Evolutionary conservation across 2,797 vertebrate genomes (phyloP).

Genomic region (Sphaeramia orbicularis): DNA sequence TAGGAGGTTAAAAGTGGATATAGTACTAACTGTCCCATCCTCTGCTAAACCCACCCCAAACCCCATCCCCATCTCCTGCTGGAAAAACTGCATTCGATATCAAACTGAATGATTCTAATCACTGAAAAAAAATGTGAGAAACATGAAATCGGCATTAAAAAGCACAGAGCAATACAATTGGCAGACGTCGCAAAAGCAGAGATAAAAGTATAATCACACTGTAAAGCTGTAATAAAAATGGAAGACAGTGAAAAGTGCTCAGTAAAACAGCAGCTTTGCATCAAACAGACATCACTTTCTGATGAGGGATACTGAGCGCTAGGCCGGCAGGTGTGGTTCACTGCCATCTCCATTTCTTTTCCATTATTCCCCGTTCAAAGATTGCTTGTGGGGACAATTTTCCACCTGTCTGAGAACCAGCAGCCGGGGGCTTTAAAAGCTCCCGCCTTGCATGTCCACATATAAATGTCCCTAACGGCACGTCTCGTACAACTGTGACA

Average conservation of each 20-base stretch:
- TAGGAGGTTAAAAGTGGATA: too few species aligned
- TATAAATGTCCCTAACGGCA: conserved; percentile 18
- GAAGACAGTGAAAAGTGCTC: neutral
- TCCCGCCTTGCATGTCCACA: conserved; percentile 26
- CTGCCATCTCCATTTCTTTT: conserved; percentile 37
- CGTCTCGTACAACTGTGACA: neutral
- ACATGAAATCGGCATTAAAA: conserved; percentile 1
- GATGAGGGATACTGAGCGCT: conserved; percentile 29
- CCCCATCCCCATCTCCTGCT: too few species aligned
- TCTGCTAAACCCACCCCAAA: too few species aligned
- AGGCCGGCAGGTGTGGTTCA: conserved; percentile 23
- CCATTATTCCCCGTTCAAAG: conserved; percentile 53
- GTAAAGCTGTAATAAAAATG: conserved; percentile 4
- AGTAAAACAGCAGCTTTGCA: neutral
- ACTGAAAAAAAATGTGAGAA: neutral
- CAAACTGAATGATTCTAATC: conserved; percentile 17
- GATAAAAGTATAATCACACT: neutral
- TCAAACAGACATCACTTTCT: conserved; percentile 21
- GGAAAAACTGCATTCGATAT: conserved; percentile 2
- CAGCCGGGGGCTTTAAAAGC: conserved; percentile 38
- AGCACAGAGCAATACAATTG: neutral
- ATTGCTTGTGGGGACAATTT: conserved; percentile 68
- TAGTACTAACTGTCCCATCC: neutral
- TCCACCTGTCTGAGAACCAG: conserved; percentile 67
- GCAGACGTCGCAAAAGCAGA: conserved; percentile 12